Conservation (phyloP, 2,797 vertebrate genomes). For the Percopsis omiscomaycus region DNA sequence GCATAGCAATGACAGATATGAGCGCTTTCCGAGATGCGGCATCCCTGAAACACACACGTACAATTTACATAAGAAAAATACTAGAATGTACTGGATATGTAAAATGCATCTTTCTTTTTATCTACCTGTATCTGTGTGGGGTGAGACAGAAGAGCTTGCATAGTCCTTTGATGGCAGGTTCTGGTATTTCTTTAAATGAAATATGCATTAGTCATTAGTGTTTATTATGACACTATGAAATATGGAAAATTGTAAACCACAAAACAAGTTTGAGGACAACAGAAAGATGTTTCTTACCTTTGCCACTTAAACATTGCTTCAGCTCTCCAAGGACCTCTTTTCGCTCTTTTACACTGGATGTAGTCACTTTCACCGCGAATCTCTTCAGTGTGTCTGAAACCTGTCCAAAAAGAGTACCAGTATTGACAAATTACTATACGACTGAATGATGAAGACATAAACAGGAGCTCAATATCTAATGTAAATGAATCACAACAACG, state of each 20-base stretch:
- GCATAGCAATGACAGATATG: slow-evolving; percentile 84
- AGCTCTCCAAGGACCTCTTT: slow-evolving; percentile 88
- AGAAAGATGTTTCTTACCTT: slow-evolving; percentile 75
- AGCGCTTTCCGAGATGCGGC: slow-evolving; percentile 89
- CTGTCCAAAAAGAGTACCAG: slow-evolving; percentile 58
- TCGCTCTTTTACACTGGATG: slow-evolving; percentile 92
- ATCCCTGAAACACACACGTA: slow-evolving; percentile 75
- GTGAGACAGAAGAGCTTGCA: slow-evolving; percentile 97
- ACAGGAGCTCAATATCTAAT: neutral
- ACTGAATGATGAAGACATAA: too few relatives aligned
- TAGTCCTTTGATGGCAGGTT: slow-evolving; percentile 91
- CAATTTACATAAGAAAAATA: neutral
- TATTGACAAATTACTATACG: too few relatives aligned
- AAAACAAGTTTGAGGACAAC: neutral
- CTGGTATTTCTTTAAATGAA: slow-evolving; percentile 84
- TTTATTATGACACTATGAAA: neutral
- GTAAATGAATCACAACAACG: neutral
- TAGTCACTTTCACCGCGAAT: slow-evolving; percentile 93
- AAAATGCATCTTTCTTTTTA: slow-evolving; percentile 1
- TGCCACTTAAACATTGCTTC: slow-evolving; percentile 84
- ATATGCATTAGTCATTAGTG: neutral
- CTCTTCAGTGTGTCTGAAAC: slow-evolving; percentile 94
- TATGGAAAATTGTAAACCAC: neutral
- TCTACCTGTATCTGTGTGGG: slow-evolving; percentile 91
- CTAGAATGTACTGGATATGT: neutral